Evolutionary conservation across 2,888 invertebrate species (phyloP), one percentile per base, ranked within the genome.

Genomic region (Apeira syringaria): DNA sequence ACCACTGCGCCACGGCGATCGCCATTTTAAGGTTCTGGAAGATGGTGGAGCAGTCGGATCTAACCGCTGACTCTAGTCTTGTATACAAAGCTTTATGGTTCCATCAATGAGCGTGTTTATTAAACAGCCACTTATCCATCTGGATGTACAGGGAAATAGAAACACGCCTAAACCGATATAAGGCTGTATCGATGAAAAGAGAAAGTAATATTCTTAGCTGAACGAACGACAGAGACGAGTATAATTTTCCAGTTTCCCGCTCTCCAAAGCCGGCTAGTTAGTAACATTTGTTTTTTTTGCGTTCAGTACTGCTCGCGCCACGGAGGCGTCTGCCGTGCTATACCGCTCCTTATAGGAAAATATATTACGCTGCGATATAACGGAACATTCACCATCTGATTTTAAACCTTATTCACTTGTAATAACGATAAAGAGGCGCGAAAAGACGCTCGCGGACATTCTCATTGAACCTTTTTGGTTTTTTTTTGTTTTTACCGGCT

Each of bases 261-360:
- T 20, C 60, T 61, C 44, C 65, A 57, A 53, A 49, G 60, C 43
- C 62, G 68, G 70, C 59, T 65, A 62, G 73, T 41, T 71, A 38
- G 43, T 1, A 33, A 5, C 20, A 35, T 46, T 67, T 74, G 64
- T 74, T 78, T 81, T 80, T 78, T 81, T 68, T n/a, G n/a, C 59
- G 58, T 54, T 80, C 80, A 86, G 87, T 87, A 71, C 69, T 64
- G 70, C 64, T 64, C 77, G 78, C 72, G 80, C 77, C 73, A 70
- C 67, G 69, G 74, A 62, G 61, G 70, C 64, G 78, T 59, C 60
- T 68, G 71, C 64, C 65, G 68, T 68, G 69, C 68, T 64, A 64
- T 61, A 56, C 52, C 56, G 64, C 64, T 64, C 33, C 44, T 18
- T 25, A 26, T 9, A 52, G 51, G 63, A 53, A 56, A 63, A 59